A percentile compares a stretch with the other conserved stretches of the same genome.
Conservation (phyloP, 2,797 vertebrate genomes). For the Falco naumanni region DNA sequence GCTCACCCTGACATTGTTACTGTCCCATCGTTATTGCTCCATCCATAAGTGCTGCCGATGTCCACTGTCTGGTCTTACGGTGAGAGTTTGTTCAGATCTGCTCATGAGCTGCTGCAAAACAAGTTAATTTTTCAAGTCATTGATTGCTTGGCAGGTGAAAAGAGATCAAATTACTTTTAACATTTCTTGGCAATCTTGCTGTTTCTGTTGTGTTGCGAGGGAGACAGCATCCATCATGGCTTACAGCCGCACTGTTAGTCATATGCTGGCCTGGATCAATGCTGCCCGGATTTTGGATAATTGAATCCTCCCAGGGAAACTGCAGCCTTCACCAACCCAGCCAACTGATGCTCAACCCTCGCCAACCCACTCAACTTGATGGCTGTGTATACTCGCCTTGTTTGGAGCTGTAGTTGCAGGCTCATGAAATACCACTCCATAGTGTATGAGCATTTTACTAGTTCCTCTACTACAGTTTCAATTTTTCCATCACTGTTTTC, state of each 20-base stretch:
- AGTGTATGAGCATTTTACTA: accelerated
- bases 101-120: background rate
- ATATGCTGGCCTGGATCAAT: background rate
- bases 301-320: background rate
- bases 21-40: background rate
- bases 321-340: background rate
- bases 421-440: background rate
- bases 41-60: background rate
- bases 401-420: background rate
- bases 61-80: background rate
- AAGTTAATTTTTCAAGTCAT: background rate
- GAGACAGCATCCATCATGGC: conserved; percentile 12
- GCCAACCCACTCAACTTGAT: background rate
- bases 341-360: background rate
- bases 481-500: background rate
- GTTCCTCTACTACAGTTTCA: background rate
- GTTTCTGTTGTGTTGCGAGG: conserved; percentile 49
- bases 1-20: accelerated
- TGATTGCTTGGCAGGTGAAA: conserved; percentile 43
- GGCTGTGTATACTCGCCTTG: background rate
- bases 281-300: conserved; percentile 21
- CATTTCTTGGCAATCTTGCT: conserved; percentile 24
- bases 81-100: background rate
- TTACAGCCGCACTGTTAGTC: conserved; percentile 8
- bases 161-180: background rate